Base-by-base conservation (phyloP, 2,888 invertebrate genomes). In the Drepana falcataria region DNA sequence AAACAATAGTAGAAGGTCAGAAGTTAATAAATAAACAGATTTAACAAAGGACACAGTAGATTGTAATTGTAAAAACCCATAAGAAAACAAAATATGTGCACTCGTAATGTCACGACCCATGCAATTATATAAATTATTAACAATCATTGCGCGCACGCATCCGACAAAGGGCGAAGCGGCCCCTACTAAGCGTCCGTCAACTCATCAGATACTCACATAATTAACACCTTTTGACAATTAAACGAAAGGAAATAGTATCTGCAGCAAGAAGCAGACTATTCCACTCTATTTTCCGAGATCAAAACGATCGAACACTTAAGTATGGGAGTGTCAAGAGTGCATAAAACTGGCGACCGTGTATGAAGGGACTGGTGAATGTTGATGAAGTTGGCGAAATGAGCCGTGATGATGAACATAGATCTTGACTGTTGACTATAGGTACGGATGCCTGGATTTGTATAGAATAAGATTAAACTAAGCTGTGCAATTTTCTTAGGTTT, bases 51-150 rank as follows among this genome's bases (percentile, higher is more conserved):
- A 65, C 59, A 61, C 57, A 3, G 9, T 59, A 59, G 53, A 54
- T 53, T 57, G 53, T 59, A 66, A 60, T 64, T 56, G 57, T 60
- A 65, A 69, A 66, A 69, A 64, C 65, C 66, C 63, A 54, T 56
- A 65, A 67, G 64, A 65, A 68, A 67, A 67, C 61, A 54, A 41
- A 51, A 51, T 52, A 55, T 56, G 55, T 54, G 53, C 64, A 61
- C 57, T 58, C 59, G 53, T 59, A 68, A 60, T 73, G 73, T 73
- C 74, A 68, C 72, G 70, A 75, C 70, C 69, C 62, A 59, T 56
- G 66, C 70, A 69, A 79, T 80, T 78, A 76, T 78, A 78, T 78
- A 77, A 51, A 79, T 79, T 74, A 77, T 63, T 58, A 63, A 63
- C 70, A 76, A 78, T 74, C 60, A 63, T 56, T 68, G 66, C 71